These are phyloP conservation scores for Dendrolimus pini DNA, from an alignment of 2,888 invertebrate species.

Conservation along the genomic window DNA sequence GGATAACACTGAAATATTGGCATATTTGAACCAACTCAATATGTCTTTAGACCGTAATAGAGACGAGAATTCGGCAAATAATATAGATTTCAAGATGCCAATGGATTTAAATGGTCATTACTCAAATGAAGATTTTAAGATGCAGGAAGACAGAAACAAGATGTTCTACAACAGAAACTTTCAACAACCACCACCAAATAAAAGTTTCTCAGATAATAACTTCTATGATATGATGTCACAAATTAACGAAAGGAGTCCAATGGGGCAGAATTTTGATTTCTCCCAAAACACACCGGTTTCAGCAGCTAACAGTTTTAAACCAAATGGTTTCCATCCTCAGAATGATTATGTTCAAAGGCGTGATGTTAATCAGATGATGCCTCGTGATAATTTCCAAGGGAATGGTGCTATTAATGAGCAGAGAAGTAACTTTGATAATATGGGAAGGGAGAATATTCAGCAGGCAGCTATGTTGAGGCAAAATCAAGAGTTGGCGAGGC, in stretches of 20 bases:
- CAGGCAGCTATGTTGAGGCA: slow-evolving; percentile 52
- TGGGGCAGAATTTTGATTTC: slow-evolving; percentile 53
- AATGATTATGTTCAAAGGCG: slow-evolving; percentile 54
- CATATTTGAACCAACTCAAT: slow-evolving; percentile 55
- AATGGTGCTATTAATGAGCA: slow-evolving; percentile 39
- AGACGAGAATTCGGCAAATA: slow-evolving; percentile 41
- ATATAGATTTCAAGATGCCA: slow-evolving; percentile 52
- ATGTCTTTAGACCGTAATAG: slow-evolving; percentile 42
- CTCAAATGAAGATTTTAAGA: slow-evolving; percentile 39
- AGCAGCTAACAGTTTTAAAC: slow-evolving; percentile 43
- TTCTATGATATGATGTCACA: slow-evolving; percentile 52
- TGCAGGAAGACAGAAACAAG: slow-evolving; percentile 52
- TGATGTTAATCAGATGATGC: slow-evolving; percentile 46
- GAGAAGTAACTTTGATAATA: slow-evolving; percentile 43
- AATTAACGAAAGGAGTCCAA: slow-evolving; percentile 40
- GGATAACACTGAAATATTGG: slow-evolving; percentile 47
- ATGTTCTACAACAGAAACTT: slow-evolving; percentile 49
- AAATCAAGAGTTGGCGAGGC: slow-evolving; percentile 60
- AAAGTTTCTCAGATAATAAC: slow-evolving; percentile 47
- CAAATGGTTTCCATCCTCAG: slow-evolving; percentile 51
- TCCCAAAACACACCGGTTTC: slow-evolving; percentile 38
- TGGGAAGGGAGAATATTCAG: slow-evolving; percentile 44
- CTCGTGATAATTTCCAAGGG: slow-evolving; percentile 40
- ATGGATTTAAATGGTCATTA: slow-evolving; percentile 53
- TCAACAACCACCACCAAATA: slow-evolving; percentile 42